Conservation (phyloP, 2,113 vertebrate species). For the Cyprinodon tularosa region DNA sequence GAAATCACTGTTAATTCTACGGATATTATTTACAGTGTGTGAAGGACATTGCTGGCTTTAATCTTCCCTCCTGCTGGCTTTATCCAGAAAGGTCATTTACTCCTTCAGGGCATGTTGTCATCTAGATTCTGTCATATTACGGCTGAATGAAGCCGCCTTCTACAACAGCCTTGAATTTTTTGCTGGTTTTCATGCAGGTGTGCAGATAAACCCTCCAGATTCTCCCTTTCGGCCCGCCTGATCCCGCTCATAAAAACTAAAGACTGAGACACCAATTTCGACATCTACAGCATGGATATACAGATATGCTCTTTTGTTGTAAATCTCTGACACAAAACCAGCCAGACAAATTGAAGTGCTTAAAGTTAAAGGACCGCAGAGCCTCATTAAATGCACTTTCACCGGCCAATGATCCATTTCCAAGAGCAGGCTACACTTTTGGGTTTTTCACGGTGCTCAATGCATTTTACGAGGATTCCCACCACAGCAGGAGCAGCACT, state of each 20-base stretch:
- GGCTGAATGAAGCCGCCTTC: constrained; percentile 4
- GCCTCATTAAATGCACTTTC: constrained; percentile 57
- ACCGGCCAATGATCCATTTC: constrained; percentile 37
- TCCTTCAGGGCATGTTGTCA: constrained; percentile 7
- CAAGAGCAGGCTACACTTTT: constrained; percentile 10
- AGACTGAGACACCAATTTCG: constrained; percentile 32
- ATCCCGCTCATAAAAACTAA: constrained; percentile 11
- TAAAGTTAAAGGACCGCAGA: constrained; percentile 53
- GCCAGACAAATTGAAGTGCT: constrained; percentile 39
- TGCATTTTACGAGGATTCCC: constrained; percentile 60
- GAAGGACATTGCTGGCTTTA: constrained; percentile 25
- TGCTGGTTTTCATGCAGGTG: background rate
- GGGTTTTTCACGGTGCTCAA: constrained; percentile 54
- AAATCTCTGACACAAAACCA: constrained; percentile 34
- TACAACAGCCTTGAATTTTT: constrained; percentile 4
- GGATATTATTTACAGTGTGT: no score
- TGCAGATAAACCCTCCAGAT: background rate
- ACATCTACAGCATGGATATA: constrained; percentile 25
- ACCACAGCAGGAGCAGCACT: constrained; percentile 54
- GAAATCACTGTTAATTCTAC: no score
- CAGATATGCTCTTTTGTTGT: constrained; percentile 9
- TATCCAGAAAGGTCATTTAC: constrained; percentile 16
- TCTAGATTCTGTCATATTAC: constrained; percentile 6
- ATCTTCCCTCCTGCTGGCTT: constrained; percentile 22
- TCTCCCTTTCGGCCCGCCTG: background rate